Conservation (phyloP, 2,888 invertebrate species). For the Philaethria dido region DNA sequence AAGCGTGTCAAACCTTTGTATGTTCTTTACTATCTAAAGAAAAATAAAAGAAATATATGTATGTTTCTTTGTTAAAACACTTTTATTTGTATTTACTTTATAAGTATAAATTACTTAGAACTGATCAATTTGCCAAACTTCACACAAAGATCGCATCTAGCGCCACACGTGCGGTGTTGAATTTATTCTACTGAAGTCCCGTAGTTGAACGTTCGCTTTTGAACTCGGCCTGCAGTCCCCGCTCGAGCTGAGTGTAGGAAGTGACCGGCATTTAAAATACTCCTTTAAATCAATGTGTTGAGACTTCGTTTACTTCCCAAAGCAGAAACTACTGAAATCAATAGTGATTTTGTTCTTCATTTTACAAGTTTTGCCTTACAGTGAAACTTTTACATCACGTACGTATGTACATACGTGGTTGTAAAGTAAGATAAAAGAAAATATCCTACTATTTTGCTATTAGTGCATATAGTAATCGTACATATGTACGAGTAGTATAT, state of each 20-base stretch:
- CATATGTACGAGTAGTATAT: too few species aligned
- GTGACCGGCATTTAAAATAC: slow-evolving; percentile 51
- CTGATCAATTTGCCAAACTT: slow-evolving; percentile 27
- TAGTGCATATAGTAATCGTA: too few species aligned
- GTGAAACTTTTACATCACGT: background rate
- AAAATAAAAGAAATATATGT: too few species aligned
- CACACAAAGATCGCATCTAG: slow-evolving; percentile 44
- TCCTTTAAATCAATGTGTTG: slow-evolving; percentile 43
- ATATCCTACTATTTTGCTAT: too few species aligned
- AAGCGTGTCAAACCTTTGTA: too few species aligned
- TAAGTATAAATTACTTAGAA: slow-evolving; percentile 22
- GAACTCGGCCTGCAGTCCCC: slow-evolving; percentile 40
- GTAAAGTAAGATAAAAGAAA: too few species aligned
- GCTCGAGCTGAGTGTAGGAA: slow-evolving; percentile 46
- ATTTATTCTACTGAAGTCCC: slow-evolving; percentile 45
- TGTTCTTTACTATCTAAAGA: too few species aligned
- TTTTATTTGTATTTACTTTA: background rate
- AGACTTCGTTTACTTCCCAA: slow-evolving; percentile 31
- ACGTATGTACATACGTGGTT: too few species aligned
- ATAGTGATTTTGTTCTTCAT: slow-evolving; percentile 22
- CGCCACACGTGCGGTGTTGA: slow-evolving; percentile 49
- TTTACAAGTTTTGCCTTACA: background rate
- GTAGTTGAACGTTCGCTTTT: slow-evolving; percentile 44
- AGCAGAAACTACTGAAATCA: slow-evolving; percentile 10
- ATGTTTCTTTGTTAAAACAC: background rate